A percentile compares a stretch with the other conserved stretches of the same genome.
phyloP scores from a whole-genome alignment of 2,113 vertebrate species.

The Ictidomys tridecemlineatus region DNA sequence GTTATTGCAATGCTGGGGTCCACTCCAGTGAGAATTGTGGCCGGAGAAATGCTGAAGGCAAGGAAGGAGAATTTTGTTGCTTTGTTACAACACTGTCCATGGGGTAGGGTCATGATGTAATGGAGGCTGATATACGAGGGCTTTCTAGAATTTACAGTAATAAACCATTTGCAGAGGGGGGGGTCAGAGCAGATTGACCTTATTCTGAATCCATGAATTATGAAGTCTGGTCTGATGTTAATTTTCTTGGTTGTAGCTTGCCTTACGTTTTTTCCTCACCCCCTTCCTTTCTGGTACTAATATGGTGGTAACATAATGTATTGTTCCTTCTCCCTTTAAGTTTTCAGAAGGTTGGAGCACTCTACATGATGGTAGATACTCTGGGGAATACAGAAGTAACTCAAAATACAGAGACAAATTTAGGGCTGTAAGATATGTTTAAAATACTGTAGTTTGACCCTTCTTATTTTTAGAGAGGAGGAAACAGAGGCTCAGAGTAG shows the following conservation, averaged over 20 bases:
- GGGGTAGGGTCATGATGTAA: slow-evolving; percentile 54
- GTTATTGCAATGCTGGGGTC: slow-evolving; percentile 19
- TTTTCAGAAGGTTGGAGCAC: background rate
- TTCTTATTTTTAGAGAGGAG: slow-evolving; percentile 11
- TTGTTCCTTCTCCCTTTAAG: background rate
- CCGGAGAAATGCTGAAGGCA: slow-evolving; percentile 46
- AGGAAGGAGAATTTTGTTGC: slow-evolving; percentile 47
- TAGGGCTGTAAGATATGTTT: background rate
- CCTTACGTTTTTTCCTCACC: slow-evolving; percentile 12
- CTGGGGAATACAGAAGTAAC: background rate
- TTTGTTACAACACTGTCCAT: slow-evolving; percentile 52
- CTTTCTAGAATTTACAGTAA: slow-evolving; percentile 73
- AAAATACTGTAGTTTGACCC: background rate
- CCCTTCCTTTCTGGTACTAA: slow-evolving; percentile 33
- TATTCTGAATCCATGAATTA: slow-evolving; percentile 59
- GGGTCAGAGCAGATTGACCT: background rate
- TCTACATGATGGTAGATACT: background rate
- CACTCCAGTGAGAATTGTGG: slow-evolving; percentile 48
- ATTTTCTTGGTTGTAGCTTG: slow-evolving; percentile 57
- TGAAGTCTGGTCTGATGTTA: slow-evolving; percentile 53
- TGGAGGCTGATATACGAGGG: slow-evolving; percentile 57
- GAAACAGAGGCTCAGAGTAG: background rate
- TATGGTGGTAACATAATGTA: background rate
- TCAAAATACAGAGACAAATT: slow-evolving; percentile 32
- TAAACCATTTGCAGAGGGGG: slow-evolving; percentile 48